Base-by-base conservation (phyloP, 2,113 vertebrate species). In the Saccopteryx bilineata region DNA sequence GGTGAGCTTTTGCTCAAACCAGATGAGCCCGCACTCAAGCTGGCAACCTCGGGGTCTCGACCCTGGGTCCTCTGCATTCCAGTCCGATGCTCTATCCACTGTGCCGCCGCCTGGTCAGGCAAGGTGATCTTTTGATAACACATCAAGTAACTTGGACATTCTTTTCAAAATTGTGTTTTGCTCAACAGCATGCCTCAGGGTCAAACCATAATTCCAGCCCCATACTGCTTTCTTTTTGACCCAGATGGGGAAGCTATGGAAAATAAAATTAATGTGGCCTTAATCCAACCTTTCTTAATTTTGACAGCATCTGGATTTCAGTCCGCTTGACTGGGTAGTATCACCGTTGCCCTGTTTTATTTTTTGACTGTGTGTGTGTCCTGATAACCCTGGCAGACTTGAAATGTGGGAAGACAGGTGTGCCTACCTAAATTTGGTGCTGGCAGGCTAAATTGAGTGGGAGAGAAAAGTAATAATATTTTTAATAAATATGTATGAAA, bases 231-330 rank as follows among this genome's bases (percentile, higher is more conserved):
- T 54, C 33, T 50, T 84, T 48, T 33, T 46, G 19, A 89, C 50
- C 14, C 18, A 65, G n/a, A 2, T 54, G 31, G 24, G 33, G 31
- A 72, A 80, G 23, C 28, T 39, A 14, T 14, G 87, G 81, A 46
- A 87, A 75, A 56, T 58, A 83, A 79, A 93, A 31, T 52, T 60
- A 84, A 92, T 9, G 5, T 33, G 54, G 23, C 24, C 3, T 82
- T 94, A 74, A 93, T 87, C 33, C 78, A 81, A 58, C 24, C 21
- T 74, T n/a, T 81, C 52, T 91, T 79, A 71, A 90, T 83, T 90
- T 80, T 84, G 63, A 78, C 78, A 95, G 78, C 23, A 21, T 87
- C 75, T 96, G 76, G 56, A 82, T 74, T 71, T 91, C 82, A 60
- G 89, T 92, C 87, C 91, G 84, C 87, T 92, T 69, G 1, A n/a